Conservation (phyloP, 2,797 vertebrate genomes). For the Characodon lateralis region DNA sequence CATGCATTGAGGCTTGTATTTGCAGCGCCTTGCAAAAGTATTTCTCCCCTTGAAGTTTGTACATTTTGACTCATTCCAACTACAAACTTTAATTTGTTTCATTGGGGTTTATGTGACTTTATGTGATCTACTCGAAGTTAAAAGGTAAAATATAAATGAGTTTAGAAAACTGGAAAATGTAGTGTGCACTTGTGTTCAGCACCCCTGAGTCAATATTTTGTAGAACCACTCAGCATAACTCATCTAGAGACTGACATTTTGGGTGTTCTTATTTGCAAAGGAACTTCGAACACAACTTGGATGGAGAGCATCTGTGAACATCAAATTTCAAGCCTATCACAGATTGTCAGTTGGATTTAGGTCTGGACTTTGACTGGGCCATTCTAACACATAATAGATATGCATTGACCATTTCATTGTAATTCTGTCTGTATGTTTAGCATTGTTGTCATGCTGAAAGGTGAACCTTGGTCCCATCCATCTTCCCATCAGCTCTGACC, state of each 20-base stretch:
- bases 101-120: too few relatives aligned
- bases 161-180: neutral
- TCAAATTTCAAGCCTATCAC: neutral
- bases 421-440: neutral
- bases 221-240: neutral
- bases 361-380: neutral
- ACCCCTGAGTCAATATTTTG: neutral
- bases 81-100: too few relatives aligned
- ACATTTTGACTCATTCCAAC: neutral
- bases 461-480: too few relatives aligned
- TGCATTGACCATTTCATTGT: too few relatives aligned
- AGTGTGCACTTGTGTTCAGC: neutral
- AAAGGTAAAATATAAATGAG: too few relatives aligned
- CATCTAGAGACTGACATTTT: too few relatives aligned
- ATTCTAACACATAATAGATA: too few relatives aligned
- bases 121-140: too few relatives aligned
- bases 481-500: too few relatives aligned
- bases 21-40: neutral
- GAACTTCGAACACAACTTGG: too few relatives aligned
- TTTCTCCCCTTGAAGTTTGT: neutral
- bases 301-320: neutral
- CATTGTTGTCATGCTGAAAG: too few relatives aligned
- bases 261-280: too few relatives aligned
- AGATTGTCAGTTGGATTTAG: neutral
- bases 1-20: neutral